Conservation (phyloP, 2,113 vertebrate species). For the Oreochromis niloticus region DNA sequence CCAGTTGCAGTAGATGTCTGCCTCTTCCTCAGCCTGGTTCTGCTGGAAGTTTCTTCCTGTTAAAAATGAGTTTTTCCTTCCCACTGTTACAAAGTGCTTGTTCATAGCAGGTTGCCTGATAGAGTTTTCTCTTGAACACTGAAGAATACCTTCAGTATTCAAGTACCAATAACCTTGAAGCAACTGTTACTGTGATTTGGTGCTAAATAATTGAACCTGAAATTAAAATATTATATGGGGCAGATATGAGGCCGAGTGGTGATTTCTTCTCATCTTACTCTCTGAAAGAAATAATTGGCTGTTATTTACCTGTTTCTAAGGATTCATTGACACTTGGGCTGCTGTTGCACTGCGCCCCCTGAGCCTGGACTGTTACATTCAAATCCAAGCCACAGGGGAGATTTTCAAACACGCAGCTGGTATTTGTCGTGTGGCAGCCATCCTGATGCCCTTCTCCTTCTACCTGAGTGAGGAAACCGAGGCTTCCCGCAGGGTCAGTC, state of each 20-base stretch:
- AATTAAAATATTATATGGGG: neutral
- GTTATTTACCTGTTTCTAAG: conserved; percentile 49
- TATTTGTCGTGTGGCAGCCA: conserved; percentile 27
- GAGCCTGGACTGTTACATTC: conserved; percentile 40
- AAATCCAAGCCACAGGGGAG: conserved; percentile 64
- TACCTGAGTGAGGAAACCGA: conserved; percentile 16
- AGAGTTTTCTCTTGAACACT: neutral
- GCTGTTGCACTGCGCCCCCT: conserved; percentile 43
- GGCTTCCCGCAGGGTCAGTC: conserved; percentile 10
- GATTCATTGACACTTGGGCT: conserved; percentile 8
- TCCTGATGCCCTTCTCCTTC: conserved; percentile 7
- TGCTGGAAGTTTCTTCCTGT: neutral
- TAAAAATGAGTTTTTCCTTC: neutral
- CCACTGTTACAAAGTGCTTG: neutral
- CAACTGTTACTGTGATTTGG: neutral
- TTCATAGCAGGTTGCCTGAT: neutral
- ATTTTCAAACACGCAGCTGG: conserved; percentile 32
- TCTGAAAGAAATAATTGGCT: neutral
- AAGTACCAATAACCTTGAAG: neutral
- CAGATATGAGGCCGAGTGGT: neutral
- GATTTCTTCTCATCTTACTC: neutral
- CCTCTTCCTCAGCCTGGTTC: neutral
- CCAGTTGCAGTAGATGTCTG: neutral
- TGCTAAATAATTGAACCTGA: neutral
- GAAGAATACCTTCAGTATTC: neutral